These are phyloP conservation scores for Mythimna lalbum DNA, from an alignment of 2,888 invertebrate species.

Conservation along the genomic window DNA sequence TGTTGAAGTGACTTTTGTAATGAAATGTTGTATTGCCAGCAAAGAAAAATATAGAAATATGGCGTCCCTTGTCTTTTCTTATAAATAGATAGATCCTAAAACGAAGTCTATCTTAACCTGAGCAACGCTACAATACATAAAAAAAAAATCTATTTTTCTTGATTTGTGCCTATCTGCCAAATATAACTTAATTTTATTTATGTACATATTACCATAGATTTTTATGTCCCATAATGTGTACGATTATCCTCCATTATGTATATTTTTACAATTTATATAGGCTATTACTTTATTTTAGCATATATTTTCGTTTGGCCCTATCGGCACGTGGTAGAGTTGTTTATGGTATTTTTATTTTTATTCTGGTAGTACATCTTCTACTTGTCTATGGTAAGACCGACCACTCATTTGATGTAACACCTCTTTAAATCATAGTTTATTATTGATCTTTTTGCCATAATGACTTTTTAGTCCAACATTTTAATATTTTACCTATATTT, in stretches of 20 bases:
- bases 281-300: constrained; percentile 47
- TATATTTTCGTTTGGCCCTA: constrained; percentile 33
- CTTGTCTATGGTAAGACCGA: constrained; percentile 7
- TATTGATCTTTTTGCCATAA: neutral
- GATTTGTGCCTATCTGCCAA: neutral
- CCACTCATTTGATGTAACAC: neutral
- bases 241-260: constrained; percentile 53
- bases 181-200: constrained; percentile 51
- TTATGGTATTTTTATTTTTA: constrained; percentile 21
- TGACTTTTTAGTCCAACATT: neutral
- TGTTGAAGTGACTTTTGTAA: too few species aligned
- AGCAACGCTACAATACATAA: too few species aligned
- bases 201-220: constrained; percentile 26
- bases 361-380: constrained; percentile 25
- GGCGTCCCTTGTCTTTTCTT: too few species aligned
- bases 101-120: too few species aligned
- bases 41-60: too few species aligned
- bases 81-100: too few species aligned
- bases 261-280: constrained; percentile 54
- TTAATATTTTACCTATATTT: neutral
- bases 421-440: too few species aligned
- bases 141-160: neutral
- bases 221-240: constrained; percentile 50
- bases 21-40: too few species aligned
- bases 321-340: constrained; percentile 35